These are phyloP conservation scores for Aurelia coerulea DNA, from an alignment of 30 jellyfish, hydroid and myxozoan species.

Conservation along the genomic window DNA sequence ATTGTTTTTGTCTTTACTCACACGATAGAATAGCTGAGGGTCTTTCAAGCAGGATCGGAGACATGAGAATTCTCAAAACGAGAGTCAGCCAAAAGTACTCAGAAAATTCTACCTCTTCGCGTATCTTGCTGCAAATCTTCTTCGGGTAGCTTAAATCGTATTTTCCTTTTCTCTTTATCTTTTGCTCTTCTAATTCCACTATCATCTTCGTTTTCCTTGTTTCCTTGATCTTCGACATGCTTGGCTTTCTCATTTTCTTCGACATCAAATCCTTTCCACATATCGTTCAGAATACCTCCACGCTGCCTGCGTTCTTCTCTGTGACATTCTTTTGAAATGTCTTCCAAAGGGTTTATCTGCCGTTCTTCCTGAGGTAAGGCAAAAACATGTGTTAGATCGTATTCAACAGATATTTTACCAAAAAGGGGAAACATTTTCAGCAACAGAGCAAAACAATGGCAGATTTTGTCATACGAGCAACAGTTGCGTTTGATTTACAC, in stretches of 20 bases:
- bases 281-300: conserved; percentile 50
- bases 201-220: neutral
- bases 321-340: neutral
- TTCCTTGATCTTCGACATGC: no score
- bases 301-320: conserved; percentile 12
- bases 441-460: no score
- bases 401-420: no score
- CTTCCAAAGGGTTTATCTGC: neutral
- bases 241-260: neutral
- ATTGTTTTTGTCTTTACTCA: no score
- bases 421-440: no score
- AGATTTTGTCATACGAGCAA: no score
- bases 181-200: neutral
- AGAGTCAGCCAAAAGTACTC: no score
- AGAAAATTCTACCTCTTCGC: no score
- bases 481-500: no score
- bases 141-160: conserved; percentile 54
- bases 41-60: no score
- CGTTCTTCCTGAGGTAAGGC: neutral
- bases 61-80: no score
- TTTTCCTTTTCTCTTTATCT: conserved; percentile 24
- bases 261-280: conserved; percentile 70
- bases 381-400: neutral
- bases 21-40: no score
- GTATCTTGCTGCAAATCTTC: neutral